Evolutionary conservation across 2,113 vertebrate genomes (phyloP), one percentile per base, ranked within the genome.

Genomic region (Microcebus lehilahytsara): DNA sequence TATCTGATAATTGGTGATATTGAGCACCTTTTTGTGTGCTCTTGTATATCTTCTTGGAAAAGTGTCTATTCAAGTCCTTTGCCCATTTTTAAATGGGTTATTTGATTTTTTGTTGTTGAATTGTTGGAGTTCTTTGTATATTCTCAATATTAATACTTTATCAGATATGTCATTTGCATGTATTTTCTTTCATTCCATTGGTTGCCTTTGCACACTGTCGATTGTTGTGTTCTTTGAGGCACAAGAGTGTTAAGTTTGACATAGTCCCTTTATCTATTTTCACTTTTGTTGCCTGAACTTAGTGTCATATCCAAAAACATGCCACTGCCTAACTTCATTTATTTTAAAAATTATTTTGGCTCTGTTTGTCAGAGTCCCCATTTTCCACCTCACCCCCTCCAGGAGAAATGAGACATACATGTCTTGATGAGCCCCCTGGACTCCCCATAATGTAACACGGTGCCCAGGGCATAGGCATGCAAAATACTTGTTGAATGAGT

Each of bases 21-120:
- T 13, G 8, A 25, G 53, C 34, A 46, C n/a, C 46, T 77, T 40
- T 46, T 19, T 22, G 17, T 8, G 34, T 40, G 37, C 49, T 25
- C 74, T 84, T 42, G 34, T 17, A 2, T 46, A 3, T 78, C 75
- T 25, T 66, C 78, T 75, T 60, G 23, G 64, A 97, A 71, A 96
- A 56, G 32, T 2, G 4, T 32, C 64, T 64, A 1, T 40, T 93
- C 27, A 62, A 67, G 49, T 58, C 62, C 67, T 60, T 71, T 49
- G 71, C 40, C 49, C 10, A 23, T 72, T 66, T 93, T 69, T 12
- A 66, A 78, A 46, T 2, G 14, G 11, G 20, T 20, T 62, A 64
- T 60, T 51, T 77, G 30, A 46, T 32, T 34, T 37, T n/a, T 71
- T 84, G 27, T 80, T 51, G 27, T 85, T 71, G 34, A 40, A 34